phyloP scores from a whole-genome alignment of 2,888 invertebrate genomes.

The Epinotia ramella region DNA sequence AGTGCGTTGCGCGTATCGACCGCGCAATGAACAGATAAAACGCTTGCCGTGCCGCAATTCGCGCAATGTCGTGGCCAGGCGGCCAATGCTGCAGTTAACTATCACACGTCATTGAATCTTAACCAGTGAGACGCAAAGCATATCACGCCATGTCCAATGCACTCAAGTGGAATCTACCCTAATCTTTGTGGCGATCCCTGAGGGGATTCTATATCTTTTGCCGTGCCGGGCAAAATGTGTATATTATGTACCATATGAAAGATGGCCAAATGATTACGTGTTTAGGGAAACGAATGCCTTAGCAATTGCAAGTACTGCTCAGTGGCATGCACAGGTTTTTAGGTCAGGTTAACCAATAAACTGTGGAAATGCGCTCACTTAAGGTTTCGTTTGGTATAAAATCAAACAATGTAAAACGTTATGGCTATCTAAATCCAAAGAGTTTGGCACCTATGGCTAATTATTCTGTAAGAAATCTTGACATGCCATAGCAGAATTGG shows the following conservation, averaged over 20 bases:
- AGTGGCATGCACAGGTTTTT: neutral
- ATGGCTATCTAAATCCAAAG: neutral
- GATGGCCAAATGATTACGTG: too few species aligned
- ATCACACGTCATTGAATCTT: neutral
- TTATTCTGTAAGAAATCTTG: too few species aligned
- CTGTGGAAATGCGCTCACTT: neutral
- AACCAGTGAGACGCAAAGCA: neutral
- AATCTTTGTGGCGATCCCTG: neutral
- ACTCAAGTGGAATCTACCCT: neutral
- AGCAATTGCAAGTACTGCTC: neutral
- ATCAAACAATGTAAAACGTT: neutral
- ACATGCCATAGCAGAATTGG: too few species aligned
- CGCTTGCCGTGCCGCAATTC: too few species aligned
- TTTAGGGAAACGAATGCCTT: neutral
- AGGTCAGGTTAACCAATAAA: constrained; percentile 2
- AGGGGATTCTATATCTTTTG: neutral
- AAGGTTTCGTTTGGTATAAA: neutral
- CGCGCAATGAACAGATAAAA: too few species aligned
- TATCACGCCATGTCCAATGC: neutral
- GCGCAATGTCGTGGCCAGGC: too few species aligned
- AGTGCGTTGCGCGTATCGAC: too few species aligned
- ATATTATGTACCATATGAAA: neutral
- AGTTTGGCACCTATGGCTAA: neutral
- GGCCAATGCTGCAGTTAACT: too few species aligned
- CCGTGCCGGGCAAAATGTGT: neutral